phyloP scores from a whole-genome alignment of 2,888 invertebrate species.

The Herminia tarsipennalis region DNA sequence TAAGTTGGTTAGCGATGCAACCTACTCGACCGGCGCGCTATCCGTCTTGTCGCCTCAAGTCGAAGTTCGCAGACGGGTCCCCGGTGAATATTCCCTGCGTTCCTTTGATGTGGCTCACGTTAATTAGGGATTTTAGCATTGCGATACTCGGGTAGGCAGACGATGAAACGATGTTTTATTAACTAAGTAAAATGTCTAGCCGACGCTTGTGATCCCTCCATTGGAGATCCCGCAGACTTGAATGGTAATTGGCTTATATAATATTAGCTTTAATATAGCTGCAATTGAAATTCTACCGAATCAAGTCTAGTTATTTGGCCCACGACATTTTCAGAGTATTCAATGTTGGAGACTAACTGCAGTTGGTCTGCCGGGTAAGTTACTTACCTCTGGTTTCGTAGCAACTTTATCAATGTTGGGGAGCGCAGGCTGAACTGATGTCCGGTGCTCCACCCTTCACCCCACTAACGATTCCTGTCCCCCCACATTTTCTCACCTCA shows the following conservation, averaged over 20 bases:
- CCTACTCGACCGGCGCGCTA: constrained; percentile 40
- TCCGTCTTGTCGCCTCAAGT: constrained; percentile 57
- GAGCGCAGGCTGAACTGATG: constrained; percentile 53
- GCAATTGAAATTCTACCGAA: constrained; percentile 5
- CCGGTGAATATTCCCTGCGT: constrained; percentile 47
- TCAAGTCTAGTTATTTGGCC: constrained; percentile 17
- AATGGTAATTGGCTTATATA: constrained; percentile 13
- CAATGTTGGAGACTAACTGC: constrained; percentile 49
- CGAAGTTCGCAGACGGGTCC: constrained; percentile 66
- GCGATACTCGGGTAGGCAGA: constrained; percentile 40
- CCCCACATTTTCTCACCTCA: constrained; percentile 71
- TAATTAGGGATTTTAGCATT: constrained; percentile 53
- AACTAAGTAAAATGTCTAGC: constrained; percentile 38
- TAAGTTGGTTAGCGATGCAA: constrained; percentile 42
- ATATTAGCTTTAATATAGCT: constrained; percentile 8
- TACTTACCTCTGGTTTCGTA: constrained; percentile 57
- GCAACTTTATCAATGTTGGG: constrained; percentile 65
- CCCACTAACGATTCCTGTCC: constrained; percentile 39
- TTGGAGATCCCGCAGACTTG: constrained; percentile 5
- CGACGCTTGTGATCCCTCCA: constrained; percentile 1
- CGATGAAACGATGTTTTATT: constrained; percentile 44
- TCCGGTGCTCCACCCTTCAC: constrained; percentile 44
- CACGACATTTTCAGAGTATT: constrained; percentile 38
- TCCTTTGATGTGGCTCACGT: constrained; percentile 54
- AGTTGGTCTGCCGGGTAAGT: constrained; percentile 54